Conservation (phyloP, 1,140 invertebrate species). For the Scaptomyza pallida region DNA sequence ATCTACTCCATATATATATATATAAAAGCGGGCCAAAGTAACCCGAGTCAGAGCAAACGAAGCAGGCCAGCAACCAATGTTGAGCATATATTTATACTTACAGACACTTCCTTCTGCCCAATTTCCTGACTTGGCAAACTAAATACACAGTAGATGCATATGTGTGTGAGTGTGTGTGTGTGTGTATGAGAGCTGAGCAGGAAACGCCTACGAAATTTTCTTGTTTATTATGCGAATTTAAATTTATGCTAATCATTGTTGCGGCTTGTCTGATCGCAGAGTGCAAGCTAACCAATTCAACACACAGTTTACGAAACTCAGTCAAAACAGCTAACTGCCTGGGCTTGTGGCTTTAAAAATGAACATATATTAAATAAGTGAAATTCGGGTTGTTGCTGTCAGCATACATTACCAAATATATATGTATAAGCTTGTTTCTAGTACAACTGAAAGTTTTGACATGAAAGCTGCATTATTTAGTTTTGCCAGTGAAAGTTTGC, state of each 20-base stretch:
- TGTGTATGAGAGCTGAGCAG: slow-evolving; percentile 12
- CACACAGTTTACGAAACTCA: slow-evolving; percentile 13
- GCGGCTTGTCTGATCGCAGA: slow-evolving; percentile 27
- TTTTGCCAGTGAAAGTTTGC: slow-evolving; percentile 11
- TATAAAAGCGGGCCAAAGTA: slow-evolving; percentile 28
- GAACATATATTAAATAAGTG: slow-evolving; percentile 18
- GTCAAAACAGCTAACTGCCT: neutral
- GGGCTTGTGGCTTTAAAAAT: slow-evolving; percentile 23
- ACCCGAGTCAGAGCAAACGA: slow-evolving; percentile 1
- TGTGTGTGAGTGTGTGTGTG: slow-evolving; percentile 10
- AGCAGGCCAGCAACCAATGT: neutral
- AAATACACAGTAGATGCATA: slow-evolving; percentile 15
- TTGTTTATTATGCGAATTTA: slow-evolving; percentile 70
- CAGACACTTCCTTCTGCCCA: slow-evolving; percentile 38
- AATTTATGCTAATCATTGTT: slow-evolving; percentile 69
- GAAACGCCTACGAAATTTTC: slow-evolving; percentile 55
- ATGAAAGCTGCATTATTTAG: slow-evolving; percentile 8
- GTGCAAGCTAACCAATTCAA: slow-evolving; percentile 11
- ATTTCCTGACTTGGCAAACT: slow-evolving; percentile 41
- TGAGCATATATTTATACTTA: slow-evolving; percentile 7
- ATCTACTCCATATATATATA: too few species aligned
- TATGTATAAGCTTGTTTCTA: neutral
- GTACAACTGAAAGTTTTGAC: neutral
- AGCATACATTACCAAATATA: neutral
- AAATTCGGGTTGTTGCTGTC: neutral